phyloP scores from a whole-genome alignment of 1,140 invertebrate genomes.

The Solenopsis invicta region DNA sequence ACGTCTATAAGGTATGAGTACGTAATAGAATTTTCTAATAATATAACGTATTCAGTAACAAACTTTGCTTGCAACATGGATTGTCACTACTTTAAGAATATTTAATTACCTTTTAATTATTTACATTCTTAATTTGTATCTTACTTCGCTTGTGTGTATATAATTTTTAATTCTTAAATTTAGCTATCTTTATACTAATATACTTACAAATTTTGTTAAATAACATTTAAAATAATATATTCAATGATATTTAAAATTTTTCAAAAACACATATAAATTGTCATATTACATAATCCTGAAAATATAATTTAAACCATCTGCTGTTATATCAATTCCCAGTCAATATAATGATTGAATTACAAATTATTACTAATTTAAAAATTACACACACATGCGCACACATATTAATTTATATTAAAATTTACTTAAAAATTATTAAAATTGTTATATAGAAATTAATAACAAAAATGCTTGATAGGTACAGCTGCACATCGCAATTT shows the following conservation, averaged over 20 bases:
- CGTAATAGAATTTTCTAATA: background rate
- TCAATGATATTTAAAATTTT: background rate
- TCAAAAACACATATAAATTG: background rate
- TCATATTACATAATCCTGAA: background rate
- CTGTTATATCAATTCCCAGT: background rate
- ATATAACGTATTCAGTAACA: background rate
- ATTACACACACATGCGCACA: background rate
- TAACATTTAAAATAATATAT: background rate
- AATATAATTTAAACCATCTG: background rate
- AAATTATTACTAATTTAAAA: background rate
- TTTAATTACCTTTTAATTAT: background rate
- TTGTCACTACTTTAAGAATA: background rate
- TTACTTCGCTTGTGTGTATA: background rate
- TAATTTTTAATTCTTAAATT: background rate
- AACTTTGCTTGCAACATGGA: background rate
- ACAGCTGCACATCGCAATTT: conserved; percentile 12
- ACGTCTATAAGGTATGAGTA: background rate
- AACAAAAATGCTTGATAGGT: background rate
- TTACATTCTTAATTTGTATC: background rate
- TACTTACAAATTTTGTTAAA: background rate
- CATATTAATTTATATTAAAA: conserved; percentile 1
- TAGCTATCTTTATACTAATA: background rate
- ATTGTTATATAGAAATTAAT: background rate
- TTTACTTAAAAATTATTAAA: background rate
- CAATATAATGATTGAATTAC: background rate